Evolutionary conservation across 1,140 invertebrate species (phyloP).

Genomic region (Theocolax elegans): DNA sequence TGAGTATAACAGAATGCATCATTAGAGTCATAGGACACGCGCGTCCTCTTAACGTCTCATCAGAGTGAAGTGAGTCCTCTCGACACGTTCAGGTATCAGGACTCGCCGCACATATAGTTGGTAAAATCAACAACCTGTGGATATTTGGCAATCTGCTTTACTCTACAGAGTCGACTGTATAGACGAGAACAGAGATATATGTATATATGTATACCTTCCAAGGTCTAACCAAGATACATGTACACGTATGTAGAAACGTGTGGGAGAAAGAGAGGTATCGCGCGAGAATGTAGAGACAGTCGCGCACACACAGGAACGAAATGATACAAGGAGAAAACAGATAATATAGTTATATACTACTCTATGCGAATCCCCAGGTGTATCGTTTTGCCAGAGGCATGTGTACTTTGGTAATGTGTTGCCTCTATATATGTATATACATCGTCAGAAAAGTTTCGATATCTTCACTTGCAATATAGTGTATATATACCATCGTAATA

Average conservation of each 20-base stretch:
- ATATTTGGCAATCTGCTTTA: slow-evolving; percentile 64
- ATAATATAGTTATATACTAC: slow-evolving; percentile 10
- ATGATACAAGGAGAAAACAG: not conserved
- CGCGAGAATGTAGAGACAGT: not conserved
- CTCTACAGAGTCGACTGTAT: slow-evolving; percentile 33
- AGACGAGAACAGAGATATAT: slow-evolving; percentile 23
- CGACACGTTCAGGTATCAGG: no score
- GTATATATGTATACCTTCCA: not conserved
- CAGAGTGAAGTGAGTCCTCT: no score
- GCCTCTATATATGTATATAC: no score
- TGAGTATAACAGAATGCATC: no score
- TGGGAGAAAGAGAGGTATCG: not conserved
- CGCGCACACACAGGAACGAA: not conserved
- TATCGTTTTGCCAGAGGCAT: not conserved
- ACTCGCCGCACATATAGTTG: slow-evolving; percentile 42
- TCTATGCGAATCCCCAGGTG: slow-evolving; percentile 17
- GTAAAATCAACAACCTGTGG: slow-evolving; percentile 65
- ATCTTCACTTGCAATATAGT: no score
- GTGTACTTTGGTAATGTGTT: slow-evolving; percentile 14
- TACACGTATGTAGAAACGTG: no score
- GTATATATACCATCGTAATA: no score
- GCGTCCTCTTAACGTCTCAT: no score
- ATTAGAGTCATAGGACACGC: no score
- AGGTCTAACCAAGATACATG: no score
- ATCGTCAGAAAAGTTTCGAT: slow-evolving; percentile 2